These are phyloP conservation scores for Cheilosia variabilis DNA, from an alignment of 2,888 invertebrate species.

Conservation along the genomic window DNA sequence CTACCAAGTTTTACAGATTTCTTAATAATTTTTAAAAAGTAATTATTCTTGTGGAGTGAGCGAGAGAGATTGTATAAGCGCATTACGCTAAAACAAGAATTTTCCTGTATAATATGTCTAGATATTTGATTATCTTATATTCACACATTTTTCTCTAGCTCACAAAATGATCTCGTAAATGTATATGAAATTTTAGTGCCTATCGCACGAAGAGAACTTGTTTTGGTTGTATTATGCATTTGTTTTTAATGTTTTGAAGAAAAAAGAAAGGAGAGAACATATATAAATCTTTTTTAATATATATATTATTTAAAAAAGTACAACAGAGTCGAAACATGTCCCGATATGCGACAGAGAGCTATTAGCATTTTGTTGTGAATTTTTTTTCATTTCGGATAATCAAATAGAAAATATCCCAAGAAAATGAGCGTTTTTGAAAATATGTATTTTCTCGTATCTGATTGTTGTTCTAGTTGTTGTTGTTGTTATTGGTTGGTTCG, in stretches of 20 bases:
- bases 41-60: background rate
- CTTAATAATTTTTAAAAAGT: background rate
- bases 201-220: slow-evolving; percentile 37
- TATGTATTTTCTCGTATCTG: slow-evolving; percentile 35
- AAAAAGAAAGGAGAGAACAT: slow-evolving; percentile 43
- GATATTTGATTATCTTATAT: slow-evolving; percentile 19
- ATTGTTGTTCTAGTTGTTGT: slow-evolving; percentile 4
- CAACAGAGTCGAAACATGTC: slow-evolving; percentile 37
- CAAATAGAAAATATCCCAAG: slow-evolving; percentile 20
- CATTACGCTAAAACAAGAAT: slow-evolving; percentile 10
- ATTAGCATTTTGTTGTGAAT: slow-evolving; percentile 31
- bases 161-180: slow-evolving; percentile 27
- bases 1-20: background rate
- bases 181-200: slow-evolving; percentile 39
- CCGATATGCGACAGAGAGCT: slow-evolving; percentile 31
- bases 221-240: background rate
- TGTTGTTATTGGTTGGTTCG: slow-evolving; percentile 40
- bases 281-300: slow-evolving; percentile 21
- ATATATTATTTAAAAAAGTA: slow-evolving; percentile 30
- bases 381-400: slow-evolving; percentile 30
- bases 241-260: slow-evolving; percentile 8
- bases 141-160: slow-evolving; percentile 18
- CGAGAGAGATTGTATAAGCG: slow-evolving; percentile 8
- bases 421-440: slow-evolving; percentile 43
- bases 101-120: background rate